A percentile compares a stretch with the other conserved stretches of the same genome.
These are phyloP conservation scores for Apistogramma diplotaenia DNA, from an alignment of 2,113 vertebrate genomes.

Conservation along the genomic window DNA sequence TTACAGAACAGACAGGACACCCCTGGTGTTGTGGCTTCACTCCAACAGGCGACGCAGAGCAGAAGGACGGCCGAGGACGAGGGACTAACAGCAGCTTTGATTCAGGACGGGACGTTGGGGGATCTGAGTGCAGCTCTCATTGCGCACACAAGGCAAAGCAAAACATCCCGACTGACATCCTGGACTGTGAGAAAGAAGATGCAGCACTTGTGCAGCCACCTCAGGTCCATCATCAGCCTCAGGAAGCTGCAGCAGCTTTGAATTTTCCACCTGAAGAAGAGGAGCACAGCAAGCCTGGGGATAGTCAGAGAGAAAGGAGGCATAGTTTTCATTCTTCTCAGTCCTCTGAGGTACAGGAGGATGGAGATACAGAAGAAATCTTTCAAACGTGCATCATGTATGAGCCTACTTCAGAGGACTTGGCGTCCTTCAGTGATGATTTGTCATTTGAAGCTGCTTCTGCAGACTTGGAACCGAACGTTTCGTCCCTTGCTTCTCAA, in stretches of 20 bases:
- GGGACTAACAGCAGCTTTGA: slow-evolving; percentile 39
- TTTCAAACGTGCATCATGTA: slow-evolving; percentile 4
- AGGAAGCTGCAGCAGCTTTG: slow-evolving; percentile 22
- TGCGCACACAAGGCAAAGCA: neutral
- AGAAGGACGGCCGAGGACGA: slow-evolving; percentile 50
- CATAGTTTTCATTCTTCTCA: neutral
- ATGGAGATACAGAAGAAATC: slow-evolving; percentile 6
- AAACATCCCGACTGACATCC: slow-evolving; percentile 6
- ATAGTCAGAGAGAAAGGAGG: neutral
- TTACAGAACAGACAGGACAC: slow-evolving; percentile 67
- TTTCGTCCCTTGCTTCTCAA: slow-evolving; percentile 40
- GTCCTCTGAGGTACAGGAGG: slow-evolving; percentile 6
- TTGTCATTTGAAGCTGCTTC: slow-evolving; percentile 45
- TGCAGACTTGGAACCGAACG: slow-evolving; percentile 74
- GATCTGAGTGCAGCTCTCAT: slow-evolving; percentile 59
- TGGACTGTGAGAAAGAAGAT: slow-evolving; percentile 49
- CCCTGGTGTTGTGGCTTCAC: slow-evolving; percentile 67
- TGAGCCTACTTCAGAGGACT: slow-evolving; percentile 57
- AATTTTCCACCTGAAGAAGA: neutral
- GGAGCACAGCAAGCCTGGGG: neutral
- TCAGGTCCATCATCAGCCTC: slow-evolving; percentile 52
- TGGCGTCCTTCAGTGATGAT: slow-evolving; percentile 62
- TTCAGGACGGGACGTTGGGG: slow-evolving; percentile 18
- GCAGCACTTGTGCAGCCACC: neutral
- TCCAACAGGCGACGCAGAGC: slow-evolving; percentile 39